Conservation (phyloP, 2,888 invertebrate genomes). For the Lacanobia oleracea region DNA sequence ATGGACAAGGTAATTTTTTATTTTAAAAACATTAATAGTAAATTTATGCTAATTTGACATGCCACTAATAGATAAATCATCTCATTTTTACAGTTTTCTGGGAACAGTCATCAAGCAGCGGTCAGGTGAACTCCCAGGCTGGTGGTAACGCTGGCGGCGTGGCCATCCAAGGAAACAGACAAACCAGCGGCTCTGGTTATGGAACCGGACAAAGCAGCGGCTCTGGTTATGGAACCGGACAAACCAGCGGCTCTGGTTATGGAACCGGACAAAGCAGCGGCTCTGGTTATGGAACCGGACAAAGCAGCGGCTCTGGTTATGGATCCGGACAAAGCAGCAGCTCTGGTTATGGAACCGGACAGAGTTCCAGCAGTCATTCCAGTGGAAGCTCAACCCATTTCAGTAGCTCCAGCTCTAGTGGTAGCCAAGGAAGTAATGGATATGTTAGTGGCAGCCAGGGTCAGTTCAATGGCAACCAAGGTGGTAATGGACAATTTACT, state of each 20-base stretch:
- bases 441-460: slow-evolving; percentile 41
- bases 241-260: slow-evolving; percentile 28
- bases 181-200: slow-evolving; percentile 28
- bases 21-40: not conserved
- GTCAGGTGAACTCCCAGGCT: slow-evolving; percentile 58
- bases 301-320: too few species aligned
- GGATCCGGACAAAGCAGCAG: slow-evolving; percentile 31
- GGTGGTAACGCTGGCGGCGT: slow-evolving; percentile 49
- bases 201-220: slow-evolving; percentile 33
- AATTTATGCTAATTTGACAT: not conserved
- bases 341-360: slow-evolving; percentile 41
- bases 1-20: slow-evolving; percentile 77
- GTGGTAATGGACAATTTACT: slow-evolving; percentile 49
- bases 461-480: slow-evolving; percentile 10
- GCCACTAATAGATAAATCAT: not conserved
- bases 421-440: slow-evolving; percentile 59
- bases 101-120: slow-evolving; percentile 66
- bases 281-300: slow-evolving; percentile 38
- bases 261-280: slow-evolving; percentile 33
- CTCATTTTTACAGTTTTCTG: slow-evolving; percentile 62
- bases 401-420: slow-evolving; percentile 34
- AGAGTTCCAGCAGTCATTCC: slow-evolving; percentile 33
- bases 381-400: slow-evolving; percentile 45
- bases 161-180: slow-evolving; percentile 49
- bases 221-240: slow-evolving; percentile 38